phyloP scores from a whole-genome alignment of 2,113 vertebrate species.

The Rhinopithecus roxellana region DNA sequence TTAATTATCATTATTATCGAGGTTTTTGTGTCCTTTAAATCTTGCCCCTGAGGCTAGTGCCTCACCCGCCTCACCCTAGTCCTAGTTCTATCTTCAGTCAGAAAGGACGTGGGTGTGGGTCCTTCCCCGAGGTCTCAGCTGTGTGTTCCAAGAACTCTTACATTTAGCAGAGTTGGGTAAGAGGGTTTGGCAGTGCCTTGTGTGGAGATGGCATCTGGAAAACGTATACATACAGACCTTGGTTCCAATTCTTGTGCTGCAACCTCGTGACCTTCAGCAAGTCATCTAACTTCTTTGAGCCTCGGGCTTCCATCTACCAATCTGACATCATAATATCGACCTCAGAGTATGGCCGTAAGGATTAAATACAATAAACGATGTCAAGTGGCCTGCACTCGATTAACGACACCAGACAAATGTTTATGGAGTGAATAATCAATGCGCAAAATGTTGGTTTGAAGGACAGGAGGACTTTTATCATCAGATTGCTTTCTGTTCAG shows the following conservation, averaged over 20 bases:
- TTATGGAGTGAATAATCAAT: slow-evolving; percentile 39
- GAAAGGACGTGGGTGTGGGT: fast-evolving
- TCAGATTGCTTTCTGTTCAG: neutral
- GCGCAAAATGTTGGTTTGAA: neutral
- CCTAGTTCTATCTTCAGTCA: neutral
- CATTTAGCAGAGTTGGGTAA: neutral
- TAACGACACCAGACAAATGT: neutral
- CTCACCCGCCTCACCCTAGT: neutral
- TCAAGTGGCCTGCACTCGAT: neutral
- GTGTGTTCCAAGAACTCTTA: neutral
- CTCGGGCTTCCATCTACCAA: neutral
- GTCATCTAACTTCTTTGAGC: neutral
- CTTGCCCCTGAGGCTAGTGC: no score
- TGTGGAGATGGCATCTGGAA: neutral
- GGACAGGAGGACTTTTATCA: neutral
- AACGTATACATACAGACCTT: fast-evolving
- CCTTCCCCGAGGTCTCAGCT: neutral
- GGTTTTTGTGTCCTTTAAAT: neutral
- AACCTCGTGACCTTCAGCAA: neutral
- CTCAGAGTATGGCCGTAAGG: neutral
- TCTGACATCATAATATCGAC: neutral
- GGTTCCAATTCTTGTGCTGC: neutral
- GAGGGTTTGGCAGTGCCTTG: neutral
- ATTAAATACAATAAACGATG: neutral
- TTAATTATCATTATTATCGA: neutral